phyloP scores from a whole-genome alignment of 2,113 vertebrate species.

The Damaliscus lunatus region DNA sequence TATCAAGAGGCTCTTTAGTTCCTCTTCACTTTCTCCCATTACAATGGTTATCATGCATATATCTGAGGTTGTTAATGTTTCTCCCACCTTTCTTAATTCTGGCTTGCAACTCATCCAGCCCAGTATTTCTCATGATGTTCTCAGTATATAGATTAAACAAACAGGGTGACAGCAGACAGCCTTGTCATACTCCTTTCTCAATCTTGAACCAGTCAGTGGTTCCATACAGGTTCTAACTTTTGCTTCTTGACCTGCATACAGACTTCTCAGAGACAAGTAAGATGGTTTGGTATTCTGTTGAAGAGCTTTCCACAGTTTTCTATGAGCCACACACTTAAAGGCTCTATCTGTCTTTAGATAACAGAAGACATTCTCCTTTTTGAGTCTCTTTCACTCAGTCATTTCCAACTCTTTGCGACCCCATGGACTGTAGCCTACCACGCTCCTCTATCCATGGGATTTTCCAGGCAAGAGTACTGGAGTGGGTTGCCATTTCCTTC shows the following conservation, averaged over 20 bases:
- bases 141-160: background rate
- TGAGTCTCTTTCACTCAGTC: background rate
- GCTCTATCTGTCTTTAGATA: background rate
- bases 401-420: background rate
- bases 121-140: background rate
- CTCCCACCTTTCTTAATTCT: background rate
- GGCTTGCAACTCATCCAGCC: background rate
- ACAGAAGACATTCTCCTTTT: background rate
- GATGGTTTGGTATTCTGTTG: background rate
- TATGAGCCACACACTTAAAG: background rate
- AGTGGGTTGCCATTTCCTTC: background rate
- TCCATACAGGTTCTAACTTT: background rate
- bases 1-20: background rate
- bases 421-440: background rate
- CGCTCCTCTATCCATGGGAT: background rate
- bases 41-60: background rate
- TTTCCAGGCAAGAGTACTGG: background rate
- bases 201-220: background rate
- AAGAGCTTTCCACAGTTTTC: background rate
- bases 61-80: background rate
- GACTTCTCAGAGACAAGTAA: background rate
- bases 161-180: background rate
- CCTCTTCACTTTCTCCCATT: background rate
- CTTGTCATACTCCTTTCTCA: background rate
- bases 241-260: background rate